Evolutionary conservation across 2,888 invertebrate species (phyloP).

Genomic region (Zaprionus obscuricornis): DNA sequence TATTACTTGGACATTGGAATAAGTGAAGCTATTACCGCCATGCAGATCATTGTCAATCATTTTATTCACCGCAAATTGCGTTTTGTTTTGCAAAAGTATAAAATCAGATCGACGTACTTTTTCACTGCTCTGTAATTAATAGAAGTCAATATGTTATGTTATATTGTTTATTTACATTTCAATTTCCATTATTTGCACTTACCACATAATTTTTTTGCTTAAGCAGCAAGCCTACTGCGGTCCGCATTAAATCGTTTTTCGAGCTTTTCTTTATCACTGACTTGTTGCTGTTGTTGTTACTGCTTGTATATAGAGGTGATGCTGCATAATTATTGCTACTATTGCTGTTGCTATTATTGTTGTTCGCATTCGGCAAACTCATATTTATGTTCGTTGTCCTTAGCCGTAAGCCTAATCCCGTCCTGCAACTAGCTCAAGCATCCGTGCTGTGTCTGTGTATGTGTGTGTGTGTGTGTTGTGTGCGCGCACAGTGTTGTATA

Average conservation of each 20-base stretch:
- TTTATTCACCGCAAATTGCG: conserved; percentile 88
- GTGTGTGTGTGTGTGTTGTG: no score
- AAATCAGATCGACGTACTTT: conserved; percentile 86
- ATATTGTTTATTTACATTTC: background rate
- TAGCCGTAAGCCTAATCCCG: conserved; percentile 61
- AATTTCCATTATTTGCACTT: conserved; percentile 33
- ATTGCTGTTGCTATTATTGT: no score
- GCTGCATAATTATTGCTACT: conserved; percentile 56
- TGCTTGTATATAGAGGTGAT: conserved; percentile 50
- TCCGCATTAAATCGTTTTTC: conserved; percentile 78
- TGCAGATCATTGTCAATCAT: conserved; percentile 89
- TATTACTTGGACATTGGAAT: conserved; percentile 87
- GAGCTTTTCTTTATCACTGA: conserved; percentile 68
- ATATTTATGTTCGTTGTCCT: conserved; percentile 48
- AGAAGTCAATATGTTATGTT: background rate
- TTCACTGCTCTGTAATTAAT: conserved; percentile 85
- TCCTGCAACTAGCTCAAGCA: conserved; percentile 52
- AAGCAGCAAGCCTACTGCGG: conserved; percentile 78
- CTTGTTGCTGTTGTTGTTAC: conserved; percentile 44
- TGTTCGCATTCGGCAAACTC: conserved; percentile 67
- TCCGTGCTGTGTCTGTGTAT: conserved; percentile 33
- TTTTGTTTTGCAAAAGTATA: conserved; percentile 86
- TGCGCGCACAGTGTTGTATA: conserved; percentile 21
- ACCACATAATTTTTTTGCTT: conserved; percentile 82
- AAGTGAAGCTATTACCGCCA: conserved; percentile 90